phyloP scores from a whole-genome alignment of 2,888 invertebrate genomes.

The Tachina lurida region DNA sequence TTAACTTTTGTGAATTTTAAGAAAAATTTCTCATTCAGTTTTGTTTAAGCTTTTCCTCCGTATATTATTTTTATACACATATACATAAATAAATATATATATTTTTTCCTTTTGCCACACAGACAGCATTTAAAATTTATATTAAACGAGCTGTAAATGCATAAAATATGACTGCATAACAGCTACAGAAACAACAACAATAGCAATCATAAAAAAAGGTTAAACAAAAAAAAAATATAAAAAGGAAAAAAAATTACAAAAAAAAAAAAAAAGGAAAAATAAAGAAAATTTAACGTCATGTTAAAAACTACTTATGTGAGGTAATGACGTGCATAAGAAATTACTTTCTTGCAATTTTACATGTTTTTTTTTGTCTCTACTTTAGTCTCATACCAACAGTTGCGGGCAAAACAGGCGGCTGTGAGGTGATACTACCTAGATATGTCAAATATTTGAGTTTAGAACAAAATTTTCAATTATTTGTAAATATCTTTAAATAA shows the following conservation, averaged over 20 bases:
- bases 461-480: too few species aligned
- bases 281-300: conserved; percentile 70
- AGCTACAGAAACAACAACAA: conserved; percentile 19
- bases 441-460: background rate
- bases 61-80: background rate
- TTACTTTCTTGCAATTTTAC: conserved; percentile 68
- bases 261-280: conserved; percentile 31
- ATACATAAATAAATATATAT: too few species aligned
- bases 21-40: background rate
- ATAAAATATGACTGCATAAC: conserved; percentile 65
- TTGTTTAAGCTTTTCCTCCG: conserved; percentile 14
- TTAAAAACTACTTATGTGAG: conserved; percentile 73
- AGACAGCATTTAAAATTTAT: conserved; percentile 57
- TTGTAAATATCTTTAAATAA: too few species aligned
- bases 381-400: conserved; percentile 17
- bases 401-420: background rate
- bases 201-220: conserved; percentile 21
- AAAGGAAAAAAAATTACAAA: conserved; percentile 6
- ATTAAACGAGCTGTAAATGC: conserved; percentile 70
- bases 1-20: background rate
- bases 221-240: conserved; percentile 32
- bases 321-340: conserved; percentile 75
- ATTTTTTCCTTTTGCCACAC: background rate
- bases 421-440: background rate
- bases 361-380: conserved; percentile 19